These are phyloP conservation scores for Platycnemis pennipes DNA, from an alignment of 2,888 invertebrate species.

Conservation along the genomic window DNA sequence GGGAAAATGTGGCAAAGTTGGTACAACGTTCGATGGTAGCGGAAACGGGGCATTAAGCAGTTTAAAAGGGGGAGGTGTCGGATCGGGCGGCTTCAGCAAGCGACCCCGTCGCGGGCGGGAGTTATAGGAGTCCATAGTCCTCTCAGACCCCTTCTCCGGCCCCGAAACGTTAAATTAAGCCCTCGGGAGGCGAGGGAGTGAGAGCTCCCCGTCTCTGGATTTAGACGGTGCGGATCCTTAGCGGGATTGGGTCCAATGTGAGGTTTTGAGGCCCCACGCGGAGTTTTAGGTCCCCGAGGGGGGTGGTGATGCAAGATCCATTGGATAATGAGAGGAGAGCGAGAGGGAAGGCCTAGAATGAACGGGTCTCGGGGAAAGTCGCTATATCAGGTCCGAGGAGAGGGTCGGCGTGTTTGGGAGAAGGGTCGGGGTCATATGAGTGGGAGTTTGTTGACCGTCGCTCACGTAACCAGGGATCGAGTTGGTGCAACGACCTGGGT, in stretches of 20 bases:
- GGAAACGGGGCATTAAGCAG: no score
- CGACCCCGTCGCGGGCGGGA: background rate
- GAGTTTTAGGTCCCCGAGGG: no score
- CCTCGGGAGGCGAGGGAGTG: background rate
- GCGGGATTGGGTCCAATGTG: background rate
- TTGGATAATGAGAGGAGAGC: constrained; percentile 6
- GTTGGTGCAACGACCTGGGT: no score
- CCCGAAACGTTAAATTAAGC: background rate
- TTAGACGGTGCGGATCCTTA: background rate
- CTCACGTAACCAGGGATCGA: no score
- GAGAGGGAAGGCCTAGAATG: background rate
- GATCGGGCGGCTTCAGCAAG: background rate
- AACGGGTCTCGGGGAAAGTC: background rate
- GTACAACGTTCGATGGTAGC: no score
- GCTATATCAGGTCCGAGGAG: background rate
- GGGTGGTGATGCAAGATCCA: background rate
- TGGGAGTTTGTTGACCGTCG: no score
- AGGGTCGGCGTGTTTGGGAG: background rate
- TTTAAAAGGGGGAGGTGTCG: background rate
- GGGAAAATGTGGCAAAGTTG: no score
- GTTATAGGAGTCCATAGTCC: background rate
- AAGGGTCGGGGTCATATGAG: background rate
- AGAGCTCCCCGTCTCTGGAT: background rate
- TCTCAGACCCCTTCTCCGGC: background rate
- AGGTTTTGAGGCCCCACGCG: no score